phyloP scores from a whole-genome alignment of 2,113 vertebrate species.

The Cranoglanis bouderius region DNA sequence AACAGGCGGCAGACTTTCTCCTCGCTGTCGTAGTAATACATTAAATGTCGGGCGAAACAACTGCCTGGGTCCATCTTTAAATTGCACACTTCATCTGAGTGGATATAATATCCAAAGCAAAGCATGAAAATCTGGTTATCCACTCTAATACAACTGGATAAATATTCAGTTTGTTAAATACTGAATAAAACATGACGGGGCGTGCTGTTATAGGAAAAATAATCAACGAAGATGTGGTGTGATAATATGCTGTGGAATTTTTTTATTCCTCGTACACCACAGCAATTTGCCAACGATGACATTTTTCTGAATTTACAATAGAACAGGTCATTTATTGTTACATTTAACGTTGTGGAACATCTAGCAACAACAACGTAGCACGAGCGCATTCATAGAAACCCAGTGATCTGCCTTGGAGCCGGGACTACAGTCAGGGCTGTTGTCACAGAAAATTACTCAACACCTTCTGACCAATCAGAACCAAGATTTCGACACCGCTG shows the following conservation, averaged over 20 bases:
- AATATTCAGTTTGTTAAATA: background rate
- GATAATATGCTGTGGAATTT: background rate
- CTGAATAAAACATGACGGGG: too few species aligned
- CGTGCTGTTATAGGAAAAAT: background rate
- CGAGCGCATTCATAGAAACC: background rate
- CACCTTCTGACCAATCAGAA: background rate
- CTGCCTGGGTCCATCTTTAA: slow-evolving; percentile 37
- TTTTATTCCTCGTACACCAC: background rate
- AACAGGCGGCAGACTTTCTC: slow-evolving; percentile 57
- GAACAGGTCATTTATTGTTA: background rate
- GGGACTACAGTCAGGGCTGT: background rate
- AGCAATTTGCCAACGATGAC: background rate
- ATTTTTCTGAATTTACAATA: background rate
- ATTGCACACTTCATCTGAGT: slow-evolving; percentile 43
- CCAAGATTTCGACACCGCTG: background rate
- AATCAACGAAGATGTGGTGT: background rate
- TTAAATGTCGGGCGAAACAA: slow-evolving; percentile 9
- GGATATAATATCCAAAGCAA: background rate
- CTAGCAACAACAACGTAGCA: background rate
- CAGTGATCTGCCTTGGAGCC: background rate
- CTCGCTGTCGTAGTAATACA: slow-evolving; percentile 44
- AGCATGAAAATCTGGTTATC: background rate
- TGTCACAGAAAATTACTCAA: background rate
- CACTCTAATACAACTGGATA: background rate
- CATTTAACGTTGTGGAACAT: background rate